A percentile compares a stretch with the other conserved stretches of the same genome.
These are phyloP conservation scores for Anser cygnoides DNA, from an alignment of 2,113 vertebrate genomes.

Conservation along the genomic window DNA sequence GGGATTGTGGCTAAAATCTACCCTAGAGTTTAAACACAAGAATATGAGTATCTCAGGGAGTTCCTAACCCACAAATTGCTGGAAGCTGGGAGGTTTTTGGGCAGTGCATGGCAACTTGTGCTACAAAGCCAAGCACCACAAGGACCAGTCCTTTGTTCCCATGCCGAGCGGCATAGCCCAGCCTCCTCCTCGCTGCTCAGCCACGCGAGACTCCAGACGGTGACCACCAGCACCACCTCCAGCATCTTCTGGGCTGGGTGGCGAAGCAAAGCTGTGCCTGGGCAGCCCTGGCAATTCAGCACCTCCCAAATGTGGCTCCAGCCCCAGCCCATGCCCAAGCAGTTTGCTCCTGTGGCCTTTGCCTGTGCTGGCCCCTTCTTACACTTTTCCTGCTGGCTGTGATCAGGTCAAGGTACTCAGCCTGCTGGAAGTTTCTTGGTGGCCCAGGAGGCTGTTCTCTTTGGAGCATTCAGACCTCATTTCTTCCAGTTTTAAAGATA, in stretches of 20 bases:
- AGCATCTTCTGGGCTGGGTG: neutral
- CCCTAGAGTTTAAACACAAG: neutral
- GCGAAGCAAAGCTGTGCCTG: neutral
- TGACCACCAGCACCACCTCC: too few relatives aligned
- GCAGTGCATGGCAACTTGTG: neutral
- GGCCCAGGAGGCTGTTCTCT: neutral
- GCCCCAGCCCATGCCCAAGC: neutral
- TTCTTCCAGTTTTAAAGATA: too few relatives aligned
- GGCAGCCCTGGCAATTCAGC: neutral
- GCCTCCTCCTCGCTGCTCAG: too few relatives aligned
- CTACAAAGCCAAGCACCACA: accelerated
- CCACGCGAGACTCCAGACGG: accelerated
- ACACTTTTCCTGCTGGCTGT: neutral
- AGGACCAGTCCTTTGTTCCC: too few relatives aligned
- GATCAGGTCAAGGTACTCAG: neutral
- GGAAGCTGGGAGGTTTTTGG: neutral
- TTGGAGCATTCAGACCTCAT: neutral
- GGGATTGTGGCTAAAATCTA: neutral
- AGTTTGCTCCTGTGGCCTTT: accelerated
- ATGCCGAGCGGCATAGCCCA: neutral
- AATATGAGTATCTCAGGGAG: neutral
- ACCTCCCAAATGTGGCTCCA: neutral
- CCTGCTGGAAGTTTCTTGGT: neutral
- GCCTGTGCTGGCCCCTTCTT: neutral
- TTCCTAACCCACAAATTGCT: neutral